Evolutionary conservation across 2,113 vertebrate species (phyloP).

Genomic region (Ariopsis seemanni): DNA sequence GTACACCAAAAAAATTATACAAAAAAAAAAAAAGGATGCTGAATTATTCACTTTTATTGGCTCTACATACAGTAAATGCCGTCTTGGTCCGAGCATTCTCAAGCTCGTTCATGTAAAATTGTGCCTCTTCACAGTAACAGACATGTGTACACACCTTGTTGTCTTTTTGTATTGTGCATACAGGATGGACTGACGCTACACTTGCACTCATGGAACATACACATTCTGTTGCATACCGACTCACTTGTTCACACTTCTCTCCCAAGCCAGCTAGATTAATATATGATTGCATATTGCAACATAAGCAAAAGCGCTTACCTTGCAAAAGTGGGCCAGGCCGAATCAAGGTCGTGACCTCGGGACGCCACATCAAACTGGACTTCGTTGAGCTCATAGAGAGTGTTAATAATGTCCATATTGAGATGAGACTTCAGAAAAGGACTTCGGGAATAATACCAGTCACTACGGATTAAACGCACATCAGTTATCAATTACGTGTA

Average conservation of each 20-base stretch:
- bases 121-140: background rate
- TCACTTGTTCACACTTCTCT: background rate
- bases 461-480: constrained; percentile 69
- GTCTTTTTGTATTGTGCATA: background rate
- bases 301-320: constrained; percentile 71
- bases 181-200: background rate
- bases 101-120: background rate
- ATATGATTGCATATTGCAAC: background rate
- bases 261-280: background rate
- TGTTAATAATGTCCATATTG: constrained; percentile 86
- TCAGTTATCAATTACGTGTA: background rate
- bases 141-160: background rate
- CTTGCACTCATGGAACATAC: background rate
- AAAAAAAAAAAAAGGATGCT: background rate
- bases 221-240: background rate
- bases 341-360: constrained; percentile 90
- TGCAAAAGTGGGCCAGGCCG: constrained; percentile 92
- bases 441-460: constrained; percentile 94
- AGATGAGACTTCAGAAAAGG: constrained; percentile 88
- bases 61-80: background rate
- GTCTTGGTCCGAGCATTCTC: background rate
- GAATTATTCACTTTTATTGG: background rate
- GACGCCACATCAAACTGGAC: constrained; percentile 88
- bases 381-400: constrained; percentile 93
- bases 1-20: background rate